A percentile compares a stretch with the other conserved stretches of the same genome.
Conservation (phyloP, 2,888 invertebrate genomes). For the Plagiodera versicolora region DNA sequence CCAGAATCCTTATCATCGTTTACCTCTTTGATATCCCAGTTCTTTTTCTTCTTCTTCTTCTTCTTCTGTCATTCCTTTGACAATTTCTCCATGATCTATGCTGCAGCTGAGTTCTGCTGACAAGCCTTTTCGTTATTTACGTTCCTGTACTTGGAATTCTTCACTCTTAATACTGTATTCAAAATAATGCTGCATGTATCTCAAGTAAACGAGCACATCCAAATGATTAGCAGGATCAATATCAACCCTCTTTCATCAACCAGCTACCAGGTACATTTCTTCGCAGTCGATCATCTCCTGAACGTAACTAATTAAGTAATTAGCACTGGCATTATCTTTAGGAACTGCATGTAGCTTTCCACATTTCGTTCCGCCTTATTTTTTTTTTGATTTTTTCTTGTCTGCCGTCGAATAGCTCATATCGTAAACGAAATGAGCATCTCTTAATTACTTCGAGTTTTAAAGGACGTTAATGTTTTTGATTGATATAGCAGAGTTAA, state of each 20-base stretch:
- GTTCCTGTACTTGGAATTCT: too few relatives aligned
- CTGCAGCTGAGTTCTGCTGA: too few relatives aligned
- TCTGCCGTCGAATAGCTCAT: conserved; percentile 23
- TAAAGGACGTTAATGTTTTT: conserved; percentile 7
- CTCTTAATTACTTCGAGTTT: conserved; percentile 33
- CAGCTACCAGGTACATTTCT: conserved; percentile 29
- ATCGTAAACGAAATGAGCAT: conserved; percentile 31
- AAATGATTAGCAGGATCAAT: background rate
- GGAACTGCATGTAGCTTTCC: conserved; percentile 27
- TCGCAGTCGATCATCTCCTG: conserved; percentile 46
- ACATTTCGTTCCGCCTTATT: conserved; percentile 16
- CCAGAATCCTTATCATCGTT: too few relatives aligned
- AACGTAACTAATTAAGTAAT: conserved; percentile 51
- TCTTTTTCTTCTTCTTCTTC: too few relatives aligned
- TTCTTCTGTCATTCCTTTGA: too few relatives aligned
- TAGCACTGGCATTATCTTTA: conserved; percentile 41
- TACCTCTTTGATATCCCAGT: too few relatives aligned
- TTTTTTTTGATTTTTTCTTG: conserved; percentile 22
- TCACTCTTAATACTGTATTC: too few relatives aligned
- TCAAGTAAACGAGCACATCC: too few relatives aligned
- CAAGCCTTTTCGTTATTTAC: too few relatives aligned
- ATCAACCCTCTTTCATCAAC: conserved; percentile 40
- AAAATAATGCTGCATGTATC: too few relatives aligned
- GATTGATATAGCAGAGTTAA: background rate
- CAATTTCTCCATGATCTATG: too few relatives aligned